phyloP scores from a whole-genome alignment of 2,888 invertebrate genomes.

The Thumatha senex region DNA sequence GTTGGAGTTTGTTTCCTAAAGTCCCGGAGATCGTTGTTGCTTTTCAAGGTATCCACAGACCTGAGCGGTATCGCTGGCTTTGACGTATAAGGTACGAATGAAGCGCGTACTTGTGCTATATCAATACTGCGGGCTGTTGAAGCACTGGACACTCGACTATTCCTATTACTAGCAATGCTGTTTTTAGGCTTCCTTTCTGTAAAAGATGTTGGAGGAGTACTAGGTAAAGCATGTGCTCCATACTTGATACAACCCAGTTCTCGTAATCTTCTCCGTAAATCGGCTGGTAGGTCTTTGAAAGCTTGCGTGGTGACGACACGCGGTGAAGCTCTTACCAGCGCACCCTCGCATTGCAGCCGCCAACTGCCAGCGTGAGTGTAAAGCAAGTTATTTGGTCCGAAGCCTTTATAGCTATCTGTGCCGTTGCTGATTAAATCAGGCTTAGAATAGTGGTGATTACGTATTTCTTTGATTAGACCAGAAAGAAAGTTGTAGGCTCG shows the following conservation, averaged over 20 bases:
- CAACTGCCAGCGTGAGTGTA: conserved; percentile 48
- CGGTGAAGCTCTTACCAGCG: conserved; percentile 59
- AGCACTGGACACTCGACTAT: conserved; percentile 25
- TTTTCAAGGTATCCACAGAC: conserved; percentile 37
- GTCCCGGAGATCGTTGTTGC: conserved; percentile 42
- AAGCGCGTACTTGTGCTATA: conserved; percentile 63
- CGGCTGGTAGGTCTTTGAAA: conserved; percentile 60
- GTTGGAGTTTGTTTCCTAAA: conserved; percentile 27
- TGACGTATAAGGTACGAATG: conserved; percentile 63
- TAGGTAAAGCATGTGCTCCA: conserved; percentile 43
- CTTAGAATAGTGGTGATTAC: conserved; percentile 41
- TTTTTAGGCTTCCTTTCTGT: conserved; percentile 45
- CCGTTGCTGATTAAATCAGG: conserved; percentile 51
- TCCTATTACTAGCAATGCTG: conserved; percentile 25
- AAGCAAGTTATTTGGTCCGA: conserved; percentile 40
- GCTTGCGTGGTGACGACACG: conserved; percentile 59
- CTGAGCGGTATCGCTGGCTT: conserved; percentile 44
- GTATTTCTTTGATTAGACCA: conserved; percentile 43
- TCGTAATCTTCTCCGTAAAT: conserved; percentile 60
- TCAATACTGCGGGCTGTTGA: conserved; percentile 47
- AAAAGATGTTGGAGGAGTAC: conserved; percentile 18
- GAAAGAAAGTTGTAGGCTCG: conserved; percentile 86
- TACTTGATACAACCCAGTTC: conserved; percentile 65
- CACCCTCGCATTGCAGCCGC: conserved; percentile 62
- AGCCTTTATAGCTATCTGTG: conserved; percentile 27